Percentiles rank a stretch among this genome's conserved stretches.
These are phyloP conservation scores for Ferdinandea cuprea DNA, from an alignment of 2,888 invertebrate species.

Conservation along the genomic window DNA sequence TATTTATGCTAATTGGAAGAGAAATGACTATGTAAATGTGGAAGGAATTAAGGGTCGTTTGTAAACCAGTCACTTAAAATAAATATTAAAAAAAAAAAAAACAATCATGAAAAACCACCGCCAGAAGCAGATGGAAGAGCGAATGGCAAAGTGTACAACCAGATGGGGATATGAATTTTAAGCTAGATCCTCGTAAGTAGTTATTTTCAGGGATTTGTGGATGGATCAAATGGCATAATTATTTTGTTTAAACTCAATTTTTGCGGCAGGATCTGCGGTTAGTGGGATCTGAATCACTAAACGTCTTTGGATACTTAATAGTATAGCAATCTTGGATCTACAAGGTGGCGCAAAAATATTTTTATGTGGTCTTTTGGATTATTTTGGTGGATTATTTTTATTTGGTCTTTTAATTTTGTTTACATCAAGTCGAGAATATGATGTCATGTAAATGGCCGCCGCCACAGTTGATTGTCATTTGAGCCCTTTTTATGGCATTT, in stretches of 20 bases:
- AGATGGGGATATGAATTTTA: slow-evolving; percentile 1
- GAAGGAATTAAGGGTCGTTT: slow-evolving; percentile 58
- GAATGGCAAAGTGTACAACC: background rate
- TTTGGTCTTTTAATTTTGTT: too few relatives aligned
- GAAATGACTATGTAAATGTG: slow-evolving; percentile 69
- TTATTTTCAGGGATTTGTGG: background rate
- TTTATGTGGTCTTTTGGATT: too few relatives aligned
- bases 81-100: background rate
- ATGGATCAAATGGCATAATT: background rate
- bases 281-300: background rate
- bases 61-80: slow-evolving; percentile 39
- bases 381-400: too few relatives aligned
- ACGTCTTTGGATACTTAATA: background rate
- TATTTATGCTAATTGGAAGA: slow-evolving; percentile 70
- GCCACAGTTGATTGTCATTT: too few relatives aligned
- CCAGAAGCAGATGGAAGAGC: background rate
- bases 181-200: background rate
- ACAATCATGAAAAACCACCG: background rate
- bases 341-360: too few relatives aligned
- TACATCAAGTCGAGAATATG: too few relatives aligned
- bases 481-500: too few relatives aligned
- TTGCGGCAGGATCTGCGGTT: background rate
- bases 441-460: too few relatives aligned
- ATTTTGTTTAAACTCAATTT: background rate
- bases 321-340: too few relatives aligned